Evolutionary conservation across 1,140 invertebrate species (phyloP).

Genomic region (Ceratitis capitata): DNA sequence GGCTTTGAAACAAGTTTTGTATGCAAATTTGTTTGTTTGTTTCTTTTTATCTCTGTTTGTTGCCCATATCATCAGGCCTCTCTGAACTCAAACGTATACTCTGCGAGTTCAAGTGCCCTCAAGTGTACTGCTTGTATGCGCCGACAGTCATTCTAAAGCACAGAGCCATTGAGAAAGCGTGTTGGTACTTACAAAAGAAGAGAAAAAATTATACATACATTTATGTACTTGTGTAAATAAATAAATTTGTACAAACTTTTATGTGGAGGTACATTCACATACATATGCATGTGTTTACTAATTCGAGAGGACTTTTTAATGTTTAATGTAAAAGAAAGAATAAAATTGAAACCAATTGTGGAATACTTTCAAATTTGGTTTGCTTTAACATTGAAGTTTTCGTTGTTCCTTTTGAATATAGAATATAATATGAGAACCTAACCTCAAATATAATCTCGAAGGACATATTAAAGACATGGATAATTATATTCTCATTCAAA

Average conservation of each 20-base stretch:
- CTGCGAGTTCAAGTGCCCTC: slow-evolving; percentile 31
- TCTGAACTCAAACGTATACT: not conserved
- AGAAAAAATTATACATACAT: not conserved
- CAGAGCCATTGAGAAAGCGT: slow-evolving; percentile 6
- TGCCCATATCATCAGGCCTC: not conserved
- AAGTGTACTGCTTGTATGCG: slow-evolving; percentile 9
- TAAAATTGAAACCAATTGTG: too few species aligned
- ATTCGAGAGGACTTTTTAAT: too few species aligned
- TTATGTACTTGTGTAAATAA: not conserved
- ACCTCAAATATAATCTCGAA: too few species aligned
- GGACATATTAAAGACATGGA: too few species aligned
- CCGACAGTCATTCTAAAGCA: slow-evolving; percentile 21
- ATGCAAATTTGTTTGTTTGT: not conserved
- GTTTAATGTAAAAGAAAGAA: too few species aligned
- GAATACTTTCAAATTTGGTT: too few species aligned
- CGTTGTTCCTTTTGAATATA: too few species aligned
- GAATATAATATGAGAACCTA: too few species aligned
- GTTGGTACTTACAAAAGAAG: not conserved
- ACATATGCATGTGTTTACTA: too few species aligned
- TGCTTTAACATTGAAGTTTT: too few species aligned
- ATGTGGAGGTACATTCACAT: not conserved
- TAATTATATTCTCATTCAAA: too few species aligned
- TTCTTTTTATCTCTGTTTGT: not conserved
- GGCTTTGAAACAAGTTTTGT: not conserved
- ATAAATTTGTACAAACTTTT: not conserved